phyloP scores from a whole-genome alignment of 2,888 invertebrate genomes.

The Protonemura montana region DNA sequence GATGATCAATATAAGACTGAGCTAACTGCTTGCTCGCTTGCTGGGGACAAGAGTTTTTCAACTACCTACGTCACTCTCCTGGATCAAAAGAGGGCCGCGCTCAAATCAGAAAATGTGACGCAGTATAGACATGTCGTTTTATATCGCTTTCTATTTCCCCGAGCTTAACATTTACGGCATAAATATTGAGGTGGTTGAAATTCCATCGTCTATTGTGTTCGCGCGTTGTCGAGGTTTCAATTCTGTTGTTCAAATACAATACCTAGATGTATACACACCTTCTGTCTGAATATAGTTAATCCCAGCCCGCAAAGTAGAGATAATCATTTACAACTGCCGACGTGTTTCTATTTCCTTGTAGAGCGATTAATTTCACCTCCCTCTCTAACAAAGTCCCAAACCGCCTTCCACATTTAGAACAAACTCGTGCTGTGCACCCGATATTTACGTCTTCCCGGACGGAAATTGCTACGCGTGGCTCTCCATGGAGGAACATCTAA shows the following conservation, averaged over 20 bases:
- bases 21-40: not conserved
- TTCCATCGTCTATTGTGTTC: not conserved
- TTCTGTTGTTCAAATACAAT: not conserved
- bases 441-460: not conserved
- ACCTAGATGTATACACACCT: not conserved
- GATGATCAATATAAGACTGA: not conserved
- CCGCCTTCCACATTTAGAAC: not conserved
- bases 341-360: not conserved
- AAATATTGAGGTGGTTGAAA: not conserved
- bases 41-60: not conserved
- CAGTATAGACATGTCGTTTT: not conserved
- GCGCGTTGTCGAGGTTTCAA: not conserved
- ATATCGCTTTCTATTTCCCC: not conserved
- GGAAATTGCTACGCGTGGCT: not conserved
- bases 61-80: not conserved
- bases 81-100: not conserved
- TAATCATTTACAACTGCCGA: not conserved
- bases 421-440: not conserved
- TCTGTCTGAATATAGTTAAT: not conserved
- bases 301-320: not conserved
- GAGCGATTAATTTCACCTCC: not conserved
- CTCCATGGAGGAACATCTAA: not conserved
- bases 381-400: not conserved
- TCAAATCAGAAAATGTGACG: not conserved
- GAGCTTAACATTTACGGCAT: not conserved